Evolutionary conservation across 2,797 vertebrate genomes (phyloP).

Genomic region (Sphaeramia orbicularis): DNA sequence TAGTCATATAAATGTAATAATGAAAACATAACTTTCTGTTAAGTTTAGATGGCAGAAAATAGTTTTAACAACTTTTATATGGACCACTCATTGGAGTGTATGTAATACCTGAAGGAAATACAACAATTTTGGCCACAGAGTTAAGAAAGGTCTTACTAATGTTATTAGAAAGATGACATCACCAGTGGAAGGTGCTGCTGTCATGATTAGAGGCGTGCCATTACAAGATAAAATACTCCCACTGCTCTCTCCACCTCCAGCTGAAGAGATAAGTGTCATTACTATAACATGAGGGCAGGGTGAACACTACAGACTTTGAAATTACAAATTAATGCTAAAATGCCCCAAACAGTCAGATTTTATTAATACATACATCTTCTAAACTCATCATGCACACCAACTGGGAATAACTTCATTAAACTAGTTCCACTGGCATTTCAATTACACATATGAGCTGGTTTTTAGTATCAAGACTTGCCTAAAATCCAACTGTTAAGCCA

Average conservation of each 20-base stretch:
- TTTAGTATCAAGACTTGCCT: no score
- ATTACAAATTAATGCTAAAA: background rate
- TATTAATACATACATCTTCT: slow-evolving; percentile 6
- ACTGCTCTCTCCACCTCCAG: slow-evolving; percentile 7
- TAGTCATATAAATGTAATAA: no score
- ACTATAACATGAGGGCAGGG: background rate
- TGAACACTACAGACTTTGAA: background rate
- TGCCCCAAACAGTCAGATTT: background rate
- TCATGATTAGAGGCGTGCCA: background rate
- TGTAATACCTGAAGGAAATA: background rate
- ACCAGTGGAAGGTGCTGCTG: no score
- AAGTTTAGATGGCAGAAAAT: no score
- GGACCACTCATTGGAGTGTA: no score
- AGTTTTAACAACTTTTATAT: no score
- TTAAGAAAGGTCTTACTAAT: background rate
- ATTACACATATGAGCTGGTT: no score
- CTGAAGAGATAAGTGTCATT: slow-evolving; percentile 27
- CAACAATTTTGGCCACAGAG: background rate
- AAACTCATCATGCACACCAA: slow-evolving; percentile 1
- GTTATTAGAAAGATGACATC: no score
- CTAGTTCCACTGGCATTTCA: no score
- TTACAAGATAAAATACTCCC: slow-evolving; percentile 17
- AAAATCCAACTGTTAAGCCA: no score
- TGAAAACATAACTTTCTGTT: no score
- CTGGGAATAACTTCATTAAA: background rate